Evolutionary conservation across 2,888 invertebrate genomes (phyloP), one percentile per base, ranked within the genome.

Genomic region (Cheilosia urbana): DNA sequence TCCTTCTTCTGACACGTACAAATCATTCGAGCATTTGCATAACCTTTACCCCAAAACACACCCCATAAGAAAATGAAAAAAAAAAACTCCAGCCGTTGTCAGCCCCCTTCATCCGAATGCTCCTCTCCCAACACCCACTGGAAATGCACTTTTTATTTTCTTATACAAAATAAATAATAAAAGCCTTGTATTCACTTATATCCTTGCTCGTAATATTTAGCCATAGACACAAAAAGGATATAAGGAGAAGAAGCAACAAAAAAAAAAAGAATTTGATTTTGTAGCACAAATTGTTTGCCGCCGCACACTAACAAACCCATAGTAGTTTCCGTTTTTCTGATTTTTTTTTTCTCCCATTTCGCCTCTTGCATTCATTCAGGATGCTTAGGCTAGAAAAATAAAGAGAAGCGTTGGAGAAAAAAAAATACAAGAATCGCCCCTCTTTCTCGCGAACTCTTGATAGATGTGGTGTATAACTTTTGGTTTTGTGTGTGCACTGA

Each of bases 1-100:
- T 76, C 76, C 55, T 66, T 66, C 45, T 72, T 58, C 76, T 66
- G 77, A 77, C 81, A 85, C 81, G 85, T 85, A 81, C 81, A 81
- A 85, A 85, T 85, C 81, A 85, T 85, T 85, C 72, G 27, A 77
- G 76, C 76, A 81, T 85, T 81, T 85, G 81, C 85, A 80, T 81
- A 85, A 80, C 85, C 76, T 85, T 76, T 77, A 60, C 45, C 71
- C 76, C 47, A 66, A 40, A 66, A 80, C 21, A 68, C 51, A 51
- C 24, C 68, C 66, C 76, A 62, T 40, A 71, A 76, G 63, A 60
- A 37, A 21, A 55, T 9, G 13, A 62, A 55, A 40, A 62, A 66
- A 62, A 62, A 60, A 82, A 47, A 45, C 53, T 45, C 71, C 42
- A 27, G 42, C 51, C 13, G 7, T 24, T 24, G 19, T 49, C 40